Percentiles rank a stretch among this genome's conserved stretches.
Evolutionary conservation across 2,113 vertebrate genomes (phyloP).

Genomic region (Leucoraja erinaceus): DNA sequence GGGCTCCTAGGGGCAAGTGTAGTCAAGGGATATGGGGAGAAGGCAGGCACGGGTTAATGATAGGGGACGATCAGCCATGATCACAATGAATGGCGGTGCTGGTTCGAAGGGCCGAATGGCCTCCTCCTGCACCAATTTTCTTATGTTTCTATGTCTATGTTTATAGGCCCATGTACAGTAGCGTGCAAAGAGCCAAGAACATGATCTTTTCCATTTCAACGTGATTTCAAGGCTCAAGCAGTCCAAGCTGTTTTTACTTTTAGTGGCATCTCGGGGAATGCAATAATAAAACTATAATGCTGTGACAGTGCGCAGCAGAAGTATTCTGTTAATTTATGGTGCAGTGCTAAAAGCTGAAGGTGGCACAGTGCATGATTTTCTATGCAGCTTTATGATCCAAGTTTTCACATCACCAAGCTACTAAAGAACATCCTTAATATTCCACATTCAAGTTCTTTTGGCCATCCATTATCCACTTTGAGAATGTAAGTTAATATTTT

Average conservation of each 20-base stretch:
- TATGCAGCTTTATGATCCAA: not conserved
- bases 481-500: not conserved
- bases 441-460: slow-evolving; percentile 15
- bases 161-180: not conserved
- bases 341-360: not conserved
- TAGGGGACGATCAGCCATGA: no score
- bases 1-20: no score
- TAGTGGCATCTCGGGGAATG: not conserved
- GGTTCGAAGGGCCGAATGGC: no score
- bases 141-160: no score
- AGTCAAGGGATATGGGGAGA: no score
- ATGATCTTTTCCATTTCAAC: not conserved
- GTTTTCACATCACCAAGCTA: not conserved
- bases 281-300: not conserved
- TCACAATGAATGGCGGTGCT: no score
- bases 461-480: not conserved
- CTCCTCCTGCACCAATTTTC: no score
- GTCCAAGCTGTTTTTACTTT: not conserved
- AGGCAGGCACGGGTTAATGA: no score
- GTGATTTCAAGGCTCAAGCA: not conserved
- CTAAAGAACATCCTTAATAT: not conserved
- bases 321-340: no score
- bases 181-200: no score
- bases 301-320: not conserved
- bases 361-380: not conserved